Base-by-base conservation (phyloP, 2,797 vertebrate genomes). In the Peromyscus melanophrys region DNA sequence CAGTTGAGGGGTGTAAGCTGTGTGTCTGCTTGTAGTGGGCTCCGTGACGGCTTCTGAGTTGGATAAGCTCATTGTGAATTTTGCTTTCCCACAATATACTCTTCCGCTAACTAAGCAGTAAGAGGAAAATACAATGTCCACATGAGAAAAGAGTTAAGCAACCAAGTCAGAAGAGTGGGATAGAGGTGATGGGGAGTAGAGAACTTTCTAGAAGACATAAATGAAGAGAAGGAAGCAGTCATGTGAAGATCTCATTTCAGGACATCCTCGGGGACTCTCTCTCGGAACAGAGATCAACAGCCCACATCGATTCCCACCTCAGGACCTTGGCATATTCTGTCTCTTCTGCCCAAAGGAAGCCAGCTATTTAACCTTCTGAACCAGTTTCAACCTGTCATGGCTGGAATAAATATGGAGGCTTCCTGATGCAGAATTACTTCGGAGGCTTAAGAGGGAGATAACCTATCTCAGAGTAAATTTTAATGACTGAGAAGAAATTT, bases 111-210 rank as follows among this genome's bases (percentile, higher is more conserved):
- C 11, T 1, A 69, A 37, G n/a, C 40, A 93, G n/a, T 81, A 14
- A 83, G 43, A 84, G 65, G 31, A 29, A 88, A 73, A 78, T 34
- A 29, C n/a, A 31, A 57, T 16, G 71, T 93, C 63, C 84, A 75
- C 34, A 43, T 16, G 78, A 90, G 69, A 57, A 73, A 57, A 57
- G 69, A 57, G 27, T 87, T 82, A 73, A 96, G n/a, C 37, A 83
- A 46, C 37, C 69, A 71, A 67, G 21, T 78, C 40, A 6, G 87
- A 55, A 92, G 59, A 71, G 65, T 6, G 6, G 27, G 34, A 27
- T 29, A 73, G 29, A 88, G 7, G 27, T 40, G 65, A 61, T 1
- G 0, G 46, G 16, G 25, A 37, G 9, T 49, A 76, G 59, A 94
- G 57, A 82, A 31, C 29, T 75, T 83, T 3, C 13, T 23, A 34